Conservation (phyloP, 1,140 invertebrate genomes). For the Macrobrachium nipponense region DNA sequence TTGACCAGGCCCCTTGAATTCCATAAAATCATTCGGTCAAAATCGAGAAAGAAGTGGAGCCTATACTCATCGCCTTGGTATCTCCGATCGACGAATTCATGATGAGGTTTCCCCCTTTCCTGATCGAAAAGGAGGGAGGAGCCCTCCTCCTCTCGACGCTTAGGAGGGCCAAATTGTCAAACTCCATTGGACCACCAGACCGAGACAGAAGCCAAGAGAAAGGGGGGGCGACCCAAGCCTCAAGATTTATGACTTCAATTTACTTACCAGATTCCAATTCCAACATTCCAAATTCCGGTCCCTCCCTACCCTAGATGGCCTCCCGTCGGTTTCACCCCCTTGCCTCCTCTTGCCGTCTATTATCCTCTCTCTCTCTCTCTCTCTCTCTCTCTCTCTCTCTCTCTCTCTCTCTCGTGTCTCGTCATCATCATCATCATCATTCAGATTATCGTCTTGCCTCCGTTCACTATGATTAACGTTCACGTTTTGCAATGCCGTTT, state of each 20-base stretch:
- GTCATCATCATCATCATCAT: not conserved
- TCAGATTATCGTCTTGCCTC: not conserved
- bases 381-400: not conserved
- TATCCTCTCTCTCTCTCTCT: not conserved
- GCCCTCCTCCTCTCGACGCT: not conserved
- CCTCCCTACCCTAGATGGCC: slow-evolving; percentile 24
- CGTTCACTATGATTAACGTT: not conserved
- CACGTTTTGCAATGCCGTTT: too few species aligned
- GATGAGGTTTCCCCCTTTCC: not conserved
- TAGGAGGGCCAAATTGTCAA: not conserved
- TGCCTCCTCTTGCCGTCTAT: too few species aligned
- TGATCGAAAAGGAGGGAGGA: not conserved
- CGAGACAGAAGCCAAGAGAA: not conserved
- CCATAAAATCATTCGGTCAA: too few species aligned
- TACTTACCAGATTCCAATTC: slow-evolving; percentile 49
- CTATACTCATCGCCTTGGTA: not conserved
- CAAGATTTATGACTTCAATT: slow-evolving; percentile 49
- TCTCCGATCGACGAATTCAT: not conserved
- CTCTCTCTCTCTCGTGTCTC: not conserved
- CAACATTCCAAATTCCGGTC: slow-evolving; percentile 46
- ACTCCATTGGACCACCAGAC: not conserved
- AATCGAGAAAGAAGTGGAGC: not conserved
- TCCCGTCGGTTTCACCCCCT: slow-evolving; percentile 5
- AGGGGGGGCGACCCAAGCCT: not conserved
- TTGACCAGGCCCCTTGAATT: too few species aligned